These are phyloP conservation scores for Agriotes lineatus DNA, from an alignment of 2,888 invertebrate species.

Conservation along the genomic window DNA sequence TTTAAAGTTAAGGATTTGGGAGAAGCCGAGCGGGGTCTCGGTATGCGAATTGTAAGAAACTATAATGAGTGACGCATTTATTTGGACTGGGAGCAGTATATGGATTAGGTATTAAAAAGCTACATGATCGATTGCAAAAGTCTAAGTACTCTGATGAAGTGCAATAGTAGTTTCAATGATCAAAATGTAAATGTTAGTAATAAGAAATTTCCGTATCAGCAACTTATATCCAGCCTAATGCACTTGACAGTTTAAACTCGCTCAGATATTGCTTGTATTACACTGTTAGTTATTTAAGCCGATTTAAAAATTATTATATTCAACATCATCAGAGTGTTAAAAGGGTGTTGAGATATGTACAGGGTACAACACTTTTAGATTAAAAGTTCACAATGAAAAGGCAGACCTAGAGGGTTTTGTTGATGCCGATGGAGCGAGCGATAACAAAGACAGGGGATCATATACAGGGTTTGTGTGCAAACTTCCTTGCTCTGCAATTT, in stretches of 20 bases:
- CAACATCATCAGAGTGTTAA: conserved; percentile 45
- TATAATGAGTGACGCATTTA: conserved; percentile 37
- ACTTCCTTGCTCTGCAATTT: conserved; percentile 50
- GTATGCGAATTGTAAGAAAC: conserved; percentile 44
- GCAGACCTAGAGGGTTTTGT: conserved; percentile 44
- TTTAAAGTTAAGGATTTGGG: conserved; percentile 52
- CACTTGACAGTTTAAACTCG: conserved; percentile 43
- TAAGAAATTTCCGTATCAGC: conserved; percentile 33
- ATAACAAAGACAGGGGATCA: conserved; percentile 59
- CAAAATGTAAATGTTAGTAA: too few relatives aligned
- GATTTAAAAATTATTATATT: conserved; percentile 41
- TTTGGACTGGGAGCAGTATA: conserved; percentile 46
- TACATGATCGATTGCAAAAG: conserved; percentile 47
- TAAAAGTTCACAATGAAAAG: too few relatives aligned
- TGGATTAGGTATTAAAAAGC: conserved; percentile 40
- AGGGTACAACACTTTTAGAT: conserved; percentile 45
- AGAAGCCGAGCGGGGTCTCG: conserved; percentile 44
- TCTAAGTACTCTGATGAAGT: conserved; percentile 46
- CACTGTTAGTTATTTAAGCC: conserved; percentile 45
- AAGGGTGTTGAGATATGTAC: conserved; percentile 45
- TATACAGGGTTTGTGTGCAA: conserved; percentile 55
- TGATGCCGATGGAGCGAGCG: conserved; percentile 52
- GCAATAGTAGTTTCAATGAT: conserved; percentile 10
- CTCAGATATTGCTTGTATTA: conserved; percentile 50
- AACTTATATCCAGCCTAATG: conserved; percentile 45